These are phyloP conservation scores for Agelas oroides DNA, from an alignment of 37 sponge, comb jelly and placozoan species.

Conservation along the genomic window DNA sequence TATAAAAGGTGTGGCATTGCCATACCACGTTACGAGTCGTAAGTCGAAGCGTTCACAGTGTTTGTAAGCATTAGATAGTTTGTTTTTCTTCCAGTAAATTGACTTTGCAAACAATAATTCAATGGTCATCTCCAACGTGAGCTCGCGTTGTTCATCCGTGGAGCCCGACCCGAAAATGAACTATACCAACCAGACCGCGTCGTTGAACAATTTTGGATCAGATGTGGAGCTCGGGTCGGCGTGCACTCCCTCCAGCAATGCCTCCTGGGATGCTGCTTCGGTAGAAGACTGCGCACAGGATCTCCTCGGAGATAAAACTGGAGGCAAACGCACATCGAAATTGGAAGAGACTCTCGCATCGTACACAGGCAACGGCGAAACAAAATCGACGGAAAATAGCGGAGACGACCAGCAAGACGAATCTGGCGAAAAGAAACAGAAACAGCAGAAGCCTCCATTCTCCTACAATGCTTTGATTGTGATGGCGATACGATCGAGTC, in stretches of 20 bases:
- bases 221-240: constrained; percentile 50
- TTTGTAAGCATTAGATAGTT: constrained; percentile 16
- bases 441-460: constrained; percentile 87
- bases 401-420: constrained; percentile 27
- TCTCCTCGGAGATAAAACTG: not conserved
- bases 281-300: constrained; percentile 49
- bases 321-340: constrained; percentile 5
- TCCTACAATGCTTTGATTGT: constrained; percentile 97
- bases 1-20: not conserved
- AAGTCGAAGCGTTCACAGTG: not conserved
- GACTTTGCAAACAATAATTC: constrained; percentile 4
- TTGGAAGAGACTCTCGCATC: constrained; percentile 61
- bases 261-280: constrained; percentile 72
- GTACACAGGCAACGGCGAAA: constrained; percentile 27
- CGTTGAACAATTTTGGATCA: constrained; percentile 34
- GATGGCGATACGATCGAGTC: constrained; percentile 95
- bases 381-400: not conserved
- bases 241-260: constrained; percentile 75
- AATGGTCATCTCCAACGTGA: constrained; percentile 39
- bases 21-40: too few relatives aligned
- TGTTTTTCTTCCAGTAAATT: not conserved
- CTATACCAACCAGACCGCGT: constrained; percentile 15
- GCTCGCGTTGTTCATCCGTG: constrained; percentile 26
- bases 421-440: constrained; percentile 47
- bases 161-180: constrained; percentile 52